phyloP scores from a whole-genome alignment of 2,888 invertebrate genomes.

The Atrina japonica region DNA sequence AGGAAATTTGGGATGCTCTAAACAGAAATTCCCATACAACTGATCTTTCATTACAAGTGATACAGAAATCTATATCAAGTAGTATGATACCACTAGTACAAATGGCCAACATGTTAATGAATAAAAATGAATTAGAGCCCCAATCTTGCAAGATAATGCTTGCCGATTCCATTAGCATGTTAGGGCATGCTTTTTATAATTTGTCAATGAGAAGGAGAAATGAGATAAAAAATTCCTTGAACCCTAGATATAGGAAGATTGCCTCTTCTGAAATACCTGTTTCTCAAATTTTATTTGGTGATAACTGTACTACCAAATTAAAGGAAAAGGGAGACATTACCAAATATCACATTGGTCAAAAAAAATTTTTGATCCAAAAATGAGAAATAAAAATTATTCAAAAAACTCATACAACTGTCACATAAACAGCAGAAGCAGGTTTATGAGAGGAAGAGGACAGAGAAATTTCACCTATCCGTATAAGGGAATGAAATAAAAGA shows the following conservation, averaged over 20 bases:
- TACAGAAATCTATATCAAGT: not conserved
- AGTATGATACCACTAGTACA: constrained; percentile 2
- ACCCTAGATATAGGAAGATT: constrained; percentile 2
- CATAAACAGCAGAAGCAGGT: not conserved
- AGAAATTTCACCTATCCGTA: not conserved
- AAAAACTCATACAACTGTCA: no score
- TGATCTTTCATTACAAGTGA: not conserved
- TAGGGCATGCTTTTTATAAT: constrained; percentile 8
- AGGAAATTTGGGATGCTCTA: constrained; percentile 5
- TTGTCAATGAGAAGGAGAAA: not conserved
- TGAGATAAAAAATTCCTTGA: constrained; percentile 4
- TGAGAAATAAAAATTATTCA: no score
- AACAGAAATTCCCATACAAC: not conserved
- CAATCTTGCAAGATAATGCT: not conserved
- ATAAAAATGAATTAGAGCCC: constrained; percentile 1
- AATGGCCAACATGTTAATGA: not conserved
- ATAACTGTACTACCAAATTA: not conserved
- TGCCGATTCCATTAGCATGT: not conserved
- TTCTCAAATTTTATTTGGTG: not conserved
- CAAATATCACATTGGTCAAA: constrained; percentile 3
- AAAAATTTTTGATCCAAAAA: no score
- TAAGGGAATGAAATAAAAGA: no score
- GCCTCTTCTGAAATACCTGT: not conserved
- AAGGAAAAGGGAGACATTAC: no score
- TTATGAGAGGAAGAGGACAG: not conserved